Evolutionary conservation across 2,113 vertebrate species (phyloP).

Genomic region (Poeciliopsis occidentalis): DNA sequence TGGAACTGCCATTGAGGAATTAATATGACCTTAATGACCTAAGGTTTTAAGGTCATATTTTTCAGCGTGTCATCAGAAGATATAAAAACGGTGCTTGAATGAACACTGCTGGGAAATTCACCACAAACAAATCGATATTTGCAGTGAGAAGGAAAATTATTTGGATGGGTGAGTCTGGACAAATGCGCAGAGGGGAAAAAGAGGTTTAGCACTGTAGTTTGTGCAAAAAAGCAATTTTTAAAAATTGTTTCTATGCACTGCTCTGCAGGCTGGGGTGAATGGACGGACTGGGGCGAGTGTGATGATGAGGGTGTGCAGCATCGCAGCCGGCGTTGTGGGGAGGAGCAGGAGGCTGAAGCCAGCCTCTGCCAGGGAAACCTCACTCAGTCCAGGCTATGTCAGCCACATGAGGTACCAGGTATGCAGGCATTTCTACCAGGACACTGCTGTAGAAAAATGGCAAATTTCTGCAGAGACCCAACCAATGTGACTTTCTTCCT

Average conservation of each 20-base stretch:
- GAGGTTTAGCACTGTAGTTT: neutral
- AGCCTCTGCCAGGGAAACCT: slow-evolving; percentile 86
- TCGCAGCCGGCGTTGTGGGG: slow-evolving; percentile 85
- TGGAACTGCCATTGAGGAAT: neutral
- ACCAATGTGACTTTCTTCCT: neutral
- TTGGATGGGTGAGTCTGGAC: neutral
- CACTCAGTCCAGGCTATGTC: slow-evolving; percentile 88
- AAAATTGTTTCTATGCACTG: neutral
- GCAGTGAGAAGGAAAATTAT: slow-evolving; percentile 25
- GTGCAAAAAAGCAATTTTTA: neutral
- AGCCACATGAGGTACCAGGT: slow-evolving; percentile 89
- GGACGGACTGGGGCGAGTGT: slow-evolving; percentile 91
- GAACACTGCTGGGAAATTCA: slow-evolving; percentile 39
- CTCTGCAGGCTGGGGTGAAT: slow-evolving; percentile 85
- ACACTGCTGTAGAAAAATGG: neutral
- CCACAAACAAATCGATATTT: slow-evolving; percentile 43
- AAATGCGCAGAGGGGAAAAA: slow-evolving; percentile 1
- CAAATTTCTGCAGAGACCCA: neutral
- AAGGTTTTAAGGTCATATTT: neutral
- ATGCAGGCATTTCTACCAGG: neutral
- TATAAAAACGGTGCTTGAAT: slow-evolving; percentile 30
- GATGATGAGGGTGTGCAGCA: slow-evolving; percentile 86
- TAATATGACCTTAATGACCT: neutral
- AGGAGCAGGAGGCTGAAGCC: slow-evolving; percentile 65
- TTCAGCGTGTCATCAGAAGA: neutral